These are phyloP conservation scores for Nyctibius bracteatus DNA, from an alignment of 2,113 vertebrate genomes.

Conservation along the genomic window DNA sequence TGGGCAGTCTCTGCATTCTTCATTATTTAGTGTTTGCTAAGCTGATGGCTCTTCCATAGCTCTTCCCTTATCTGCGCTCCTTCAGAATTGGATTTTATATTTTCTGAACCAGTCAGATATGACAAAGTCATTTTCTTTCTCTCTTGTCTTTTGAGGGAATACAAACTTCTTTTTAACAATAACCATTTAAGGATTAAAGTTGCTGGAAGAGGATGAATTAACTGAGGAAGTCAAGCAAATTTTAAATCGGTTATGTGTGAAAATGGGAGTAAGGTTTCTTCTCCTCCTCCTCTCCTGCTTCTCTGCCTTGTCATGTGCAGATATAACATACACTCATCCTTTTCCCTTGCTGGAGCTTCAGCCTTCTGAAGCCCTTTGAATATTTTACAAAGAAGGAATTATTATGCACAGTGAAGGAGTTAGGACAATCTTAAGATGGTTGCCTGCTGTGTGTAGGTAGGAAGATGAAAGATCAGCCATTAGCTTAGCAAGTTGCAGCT, in stretches of 20 bases:
- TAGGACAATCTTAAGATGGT: not conserved
- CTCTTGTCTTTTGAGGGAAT: constrained; percentile 81
- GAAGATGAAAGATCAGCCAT: constrained; percentile 36
- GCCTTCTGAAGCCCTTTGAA: not conserved
- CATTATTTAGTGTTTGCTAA: constrained; percentile 98
- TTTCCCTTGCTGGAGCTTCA: not conserved
- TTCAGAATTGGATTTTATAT: constrained; percentile 97
- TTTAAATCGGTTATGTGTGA: not conserved
- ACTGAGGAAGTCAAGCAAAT: not conserved
- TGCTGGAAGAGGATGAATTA: constrained; percentile 50
- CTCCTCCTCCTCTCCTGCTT: not conserved
- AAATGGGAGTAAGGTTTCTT: not conserved
- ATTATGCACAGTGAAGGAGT: not conserved
- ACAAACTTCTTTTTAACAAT: constrained; percentile 70
- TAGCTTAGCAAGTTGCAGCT: not conserved
- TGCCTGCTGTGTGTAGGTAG: not conserved
- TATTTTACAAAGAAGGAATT: not conserved
- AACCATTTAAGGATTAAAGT: constrained; percentile 71
- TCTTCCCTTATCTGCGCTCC: constrained; percentile 87
- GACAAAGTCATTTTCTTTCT: constrained; percentile 90
- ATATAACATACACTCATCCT: not conserved
- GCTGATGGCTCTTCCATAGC: constrained; percentile 81
- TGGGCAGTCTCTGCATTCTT: constrained; percentile 86
- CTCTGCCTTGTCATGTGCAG: not conserved
- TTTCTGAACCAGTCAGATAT: constrained; percentile 89